These are phyloP conservation scores for Sebastes minor DNA, from an alignment of 2,797 vertebrate species.

Conservation along the genomic window DNA sequence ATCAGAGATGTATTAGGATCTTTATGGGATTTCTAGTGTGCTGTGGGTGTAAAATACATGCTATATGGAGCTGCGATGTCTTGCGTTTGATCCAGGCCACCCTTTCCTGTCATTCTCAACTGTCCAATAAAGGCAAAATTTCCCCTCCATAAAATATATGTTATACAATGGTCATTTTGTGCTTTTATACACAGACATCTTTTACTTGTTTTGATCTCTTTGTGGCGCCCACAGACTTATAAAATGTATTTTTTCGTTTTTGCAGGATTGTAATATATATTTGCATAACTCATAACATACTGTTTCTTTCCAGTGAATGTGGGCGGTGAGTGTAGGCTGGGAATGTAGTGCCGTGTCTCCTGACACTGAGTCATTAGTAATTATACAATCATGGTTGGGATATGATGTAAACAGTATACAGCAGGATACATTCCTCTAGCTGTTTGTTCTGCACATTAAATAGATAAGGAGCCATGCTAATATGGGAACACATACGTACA, in stretches of 20 bases:
- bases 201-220: background rate
- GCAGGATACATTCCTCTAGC: slow-evolving; percentile 10
- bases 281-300: background rate
- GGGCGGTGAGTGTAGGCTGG: slow-evolving; percentile 25
- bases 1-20: background rate
- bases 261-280: background rate
- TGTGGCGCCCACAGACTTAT: background rate
- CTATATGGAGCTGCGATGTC: background rate
- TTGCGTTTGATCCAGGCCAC: background rate
- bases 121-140: background rate
- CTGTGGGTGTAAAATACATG: background rate
- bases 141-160: background rate
- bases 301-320: slow-evolving; percentile 3
- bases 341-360: slow-evolving; percentile 43
- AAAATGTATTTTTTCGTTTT: background rate
- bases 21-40: background rate
- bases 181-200: background rate
- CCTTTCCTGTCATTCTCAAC: background rate
- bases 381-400: slow-evolving; percentile 56
- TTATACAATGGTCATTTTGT: background rate
- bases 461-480: slow-evolving; percentile 36
- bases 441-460: slow-evolving; percentile 48
- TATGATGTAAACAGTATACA: slow-evolving; percentile 42
- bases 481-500: background rate
- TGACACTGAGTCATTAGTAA: slow-evolving; percentile 46